A percentile compares a stretch with the other conserved stretches of the same genome.
Conservation (phyloP, 2,113 vertebrate genomes). For the Pelecanus crispus region DNA sequence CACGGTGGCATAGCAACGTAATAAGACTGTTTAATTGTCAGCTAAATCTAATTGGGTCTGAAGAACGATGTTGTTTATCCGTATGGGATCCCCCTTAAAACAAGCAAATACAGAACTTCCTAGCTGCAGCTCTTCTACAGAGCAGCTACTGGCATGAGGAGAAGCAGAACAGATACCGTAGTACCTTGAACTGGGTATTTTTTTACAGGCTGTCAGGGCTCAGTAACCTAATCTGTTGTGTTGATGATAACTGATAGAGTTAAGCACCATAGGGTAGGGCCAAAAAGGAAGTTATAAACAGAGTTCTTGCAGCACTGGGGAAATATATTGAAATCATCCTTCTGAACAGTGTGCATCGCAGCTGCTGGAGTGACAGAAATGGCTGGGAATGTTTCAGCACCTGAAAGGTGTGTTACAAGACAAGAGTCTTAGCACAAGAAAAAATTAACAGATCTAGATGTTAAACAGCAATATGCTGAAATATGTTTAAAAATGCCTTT, state of each 20-base stretch:
- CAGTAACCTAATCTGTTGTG: not conserved
- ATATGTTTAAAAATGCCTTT: not conserved
- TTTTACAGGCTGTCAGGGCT: not conserved
- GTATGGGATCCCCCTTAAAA: not conserved
- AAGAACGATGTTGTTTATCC: not conserved
- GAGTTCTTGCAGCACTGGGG: not conserved
- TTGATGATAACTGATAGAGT: not conserved
- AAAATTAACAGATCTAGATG: not conserved
- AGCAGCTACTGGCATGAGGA: not conserved
- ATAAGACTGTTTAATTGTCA: not conserved
- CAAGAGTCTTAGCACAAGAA: not conserved
- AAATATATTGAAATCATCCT: not conserved
- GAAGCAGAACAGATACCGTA: not conserved
- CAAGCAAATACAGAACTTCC: not conserved
- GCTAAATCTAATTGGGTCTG: not conserved
- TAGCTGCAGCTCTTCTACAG: not conserved
- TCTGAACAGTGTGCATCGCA: not conserved
- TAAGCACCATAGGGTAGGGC: not conserved
- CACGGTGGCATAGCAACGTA: not conserved
- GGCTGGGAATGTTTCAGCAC: not conserved
- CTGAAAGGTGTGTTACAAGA: not conserved
- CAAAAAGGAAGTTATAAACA: not conserved
- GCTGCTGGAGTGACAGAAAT: not conserved
- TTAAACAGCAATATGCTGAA: not conserved
- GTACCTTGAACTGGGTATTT: not conserved